phyloP scores from a whole-genome alignment of 2,113 vertebrate species.

The Microcebus tavaratra region DNA sequence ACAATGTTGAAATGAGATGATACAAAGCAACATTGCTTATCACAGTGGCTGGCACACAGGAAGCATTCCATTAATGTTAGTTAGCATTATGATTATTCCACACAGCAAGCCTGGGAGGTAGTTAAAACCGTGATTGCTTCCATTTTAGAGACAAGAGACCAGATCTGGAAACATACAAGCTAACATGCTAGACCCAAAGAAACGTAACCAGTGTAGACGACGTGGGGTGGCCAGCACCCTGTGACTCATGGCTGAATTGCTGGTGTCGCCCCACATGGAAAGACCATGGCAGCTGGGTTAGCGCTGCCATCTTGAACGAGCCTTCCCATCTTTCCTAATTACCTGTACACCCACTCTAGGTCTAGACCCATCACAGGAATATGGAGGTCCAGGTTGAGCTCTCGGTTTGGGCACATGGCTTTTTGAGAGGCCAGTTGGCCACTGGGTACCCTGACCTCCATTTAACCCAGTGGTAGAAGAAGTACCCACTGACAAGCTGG shows the following conservation, averaged over 20 bases:
- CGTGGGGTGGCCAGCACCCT: rapidly evolving
- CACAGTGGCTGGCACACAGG: background rate
- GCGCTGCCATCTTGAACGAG: background rate
- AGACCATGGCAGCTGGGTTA: too few species aligned
- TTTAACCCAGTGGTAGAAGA: background rate
- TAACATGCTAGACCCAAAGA: background rate
- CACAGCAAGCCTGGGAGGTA: background rate
- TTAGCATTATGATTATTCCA: background rate
- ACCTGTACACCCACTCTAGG: background rate
- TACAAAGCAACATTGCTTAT: background rate
- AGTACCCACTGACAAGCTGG: background rate
- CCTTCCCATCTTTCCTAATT: background rate
- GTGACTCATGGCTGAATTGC: too few species aligned
- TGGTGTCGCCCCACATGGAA: background rate
- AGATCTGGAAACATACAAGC: background rate
- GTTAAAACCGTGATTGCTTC: background rate
- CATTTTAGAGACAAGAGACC: background rate
- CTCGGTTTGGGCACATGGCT: background rate
- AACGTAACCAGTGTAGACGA: background rate
- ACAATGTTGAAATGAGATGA: background rate
- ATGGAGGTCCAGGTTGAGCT: background rate
- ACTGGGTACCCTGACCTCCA: too few species aligned
- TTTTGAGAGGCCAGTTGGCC: background rate
- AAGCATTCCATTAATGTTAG: background rate
- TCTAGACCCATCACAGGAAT: background rate